A percentile compares a stretch with the other conserved stretches of the same genome.
phyloP scores from a whole-genome alignment of 2,113 vertebrate species.

The Heterocephalus glaber region DNA sequence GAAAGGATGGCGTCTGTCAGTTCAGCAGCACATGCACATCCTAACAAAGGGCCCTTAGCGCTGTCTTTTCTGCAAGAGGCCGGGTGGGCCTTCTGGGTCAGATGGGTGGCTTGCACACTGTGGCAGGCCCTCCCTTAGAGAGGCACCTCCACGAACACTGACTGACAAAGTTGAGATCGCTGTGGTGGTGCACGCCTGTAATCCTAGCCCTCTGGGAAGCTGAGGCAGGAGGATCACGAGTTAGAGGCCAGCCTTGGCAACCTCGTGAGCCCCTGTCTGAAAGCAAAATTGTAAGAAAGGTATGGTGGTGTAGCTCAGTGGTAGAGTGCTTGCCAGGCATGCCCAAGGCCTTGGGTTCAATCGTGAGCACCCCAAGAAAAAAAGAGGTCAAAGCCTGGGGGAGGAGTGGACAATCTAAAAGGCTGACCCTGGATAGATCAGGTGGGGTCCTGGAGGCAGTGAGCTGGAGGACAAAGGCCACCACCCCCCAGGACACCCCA shows the following conservation, averaged over 20 bases:
- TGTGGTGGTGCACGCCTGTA: not conserved
- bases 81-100: not conserved
- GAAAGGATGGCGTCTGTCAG: not conserved
- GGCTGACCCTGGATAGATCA: not conserved
- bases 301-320: not conserved
- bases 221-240: not conserved
- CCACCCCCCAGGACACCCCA: fast-evolving
- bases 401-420: no score
- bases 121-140: not conserved
- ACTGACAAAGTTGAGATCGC: not conserved
- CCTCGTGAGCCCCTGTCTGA: no score
- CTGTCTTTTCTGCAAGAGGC: not conserved
- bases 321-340: not conserved
- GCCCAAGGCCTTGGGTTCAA: not conserved
- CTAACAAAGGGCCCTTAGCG: fast-evolving
- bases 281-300: not conserved
- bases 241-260: not conserved
- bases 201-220: not conserved
- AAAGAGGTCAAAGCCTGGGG: not conserved
- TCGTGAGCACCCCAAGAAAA: not conserved
- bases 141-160: not conserved
- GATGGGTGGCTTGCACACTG: not conserved
- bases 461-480: not conserved
- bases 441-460: not conserved
- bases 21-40: no score